Evolutionary conservation across 1,140 invertebrate genomes (phyloP).

Genomic region (Magallana gigas): DNA sequence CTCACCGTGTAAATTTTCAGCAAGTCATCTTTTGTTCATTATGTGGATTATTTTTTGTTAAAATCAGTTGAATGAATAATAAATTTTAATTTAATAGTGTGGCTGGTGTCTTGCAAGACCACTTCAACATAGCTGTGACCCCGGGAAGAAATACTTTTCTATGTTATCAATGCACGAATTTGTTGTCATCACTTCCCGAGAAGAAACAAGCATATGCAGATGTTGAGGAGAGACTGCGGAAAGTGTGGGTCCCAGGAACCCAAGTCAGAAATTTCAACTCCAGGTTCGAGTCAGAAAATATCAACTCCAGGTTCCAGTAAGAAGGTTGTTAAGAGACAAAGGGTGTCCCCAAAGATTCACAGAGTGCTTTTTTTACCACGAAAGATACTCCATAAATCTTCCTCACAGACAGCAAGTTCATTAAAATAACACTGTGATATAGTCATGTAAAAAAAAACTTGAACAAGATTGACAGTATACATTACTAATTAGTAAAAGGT

Average conservation of each 20-base stretch:
- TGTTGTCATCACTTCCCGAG: not conserved
- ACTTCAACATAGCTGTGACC: not conserved
- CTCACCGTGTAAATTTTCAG: too few species aligned
- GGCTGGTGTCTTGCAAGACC: constrained; percentile 7
- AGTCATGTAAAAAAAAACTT: not conserved
- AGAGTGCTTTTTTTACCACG: not conserved
- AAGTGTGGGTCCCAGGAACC: not conserved
- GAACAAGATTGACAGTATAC: not conserved
- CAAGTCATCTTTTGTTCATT: too few species aligned
- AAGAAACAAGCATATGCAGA: not conserved
- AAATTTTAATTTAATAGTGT: not conserved
- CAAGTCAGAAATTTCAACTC: not conserved
- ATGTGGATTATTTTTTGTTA: too few species aligned
- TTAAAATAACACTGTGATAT: too few species aligned
- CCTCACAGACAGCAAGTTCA: not conserved
- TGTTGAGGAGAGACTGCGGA: not conserved
- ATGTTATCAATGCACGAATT: not conserved
- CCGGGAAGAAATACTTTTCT: not conserved
- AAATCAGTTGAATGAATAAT: too few species aligned
- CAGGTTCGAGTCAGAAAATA: too few species aligned
- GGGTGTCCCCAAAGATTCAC: constrained; percentile 1
- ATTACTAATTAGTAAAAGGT: not conserved
- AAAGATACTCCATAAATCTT: not conserved
- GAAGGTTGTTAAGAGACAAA: constrained; percentile 12
- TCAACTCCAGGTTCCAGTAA: not conserved